These are phyloP conservation scores for Heloderma charlesbogerti DNA, from an alignment of 2,113 vertebrate genomes.

Conservation along the genomic window DNA sequence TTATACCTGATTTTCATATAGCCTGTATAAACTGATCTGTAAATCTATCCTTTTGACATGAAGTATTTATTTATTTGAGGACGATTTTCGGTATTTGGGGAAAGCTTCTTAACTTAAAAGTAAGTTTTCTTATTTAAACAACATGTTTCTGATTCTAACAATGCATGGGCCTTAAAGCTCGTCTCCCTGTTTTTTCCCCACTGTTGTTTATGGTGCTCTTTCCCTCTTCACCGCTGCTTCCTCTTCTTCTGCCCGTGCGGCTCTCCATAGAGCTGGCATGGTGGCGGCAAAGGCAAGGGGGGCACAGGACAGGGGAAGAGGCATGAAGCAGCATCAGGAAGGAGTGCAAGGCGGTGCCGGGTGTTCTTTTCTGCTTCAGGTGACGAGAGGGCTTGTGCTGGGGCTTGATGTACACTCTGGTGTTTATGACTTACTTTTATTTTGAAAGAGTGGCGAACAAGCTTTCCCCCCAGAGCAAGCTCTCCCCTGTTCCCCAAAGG, in stretches of 20 bases:
- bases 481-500: neutral
- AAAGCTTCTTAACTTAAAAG: neutral
- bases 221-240: too few relatives aligned
- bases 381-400: too few relatives aligned
- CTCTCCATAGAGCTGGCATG: too few relatives aligned
- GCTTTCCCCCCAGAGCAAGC: neutral
- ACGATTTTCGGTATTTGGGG: neutral
- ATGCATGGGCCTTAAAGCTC: neutral
- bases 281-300: too few relatives aligned
- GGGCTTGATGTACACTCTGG: neutral
- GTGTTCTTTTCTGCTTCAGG: too few relatives aligned
- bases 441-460: neutral
- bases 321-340: too few relatives aligned
- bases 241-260: too few relatives aligned
- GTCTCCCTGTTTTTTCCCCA: too few relatives aligned
- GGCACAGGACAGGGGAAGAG: too few relatives aligned
- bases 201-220: too few relatives aligned
- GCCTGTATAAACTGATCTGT: neutral
- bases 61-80: neutral
- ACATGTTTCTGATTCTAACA: neutral
- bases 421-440: neutral
- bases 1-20: constrained; percentile 4
- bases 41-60: neutral
- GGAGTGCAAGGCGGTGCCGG: too few relatives aligned
- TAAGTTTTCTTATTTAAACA: neutral